phyloP scores from a whole-genome alignment of 2,113 vertebrate species.

The Oncorhynchus gorbuscha region DNA sequence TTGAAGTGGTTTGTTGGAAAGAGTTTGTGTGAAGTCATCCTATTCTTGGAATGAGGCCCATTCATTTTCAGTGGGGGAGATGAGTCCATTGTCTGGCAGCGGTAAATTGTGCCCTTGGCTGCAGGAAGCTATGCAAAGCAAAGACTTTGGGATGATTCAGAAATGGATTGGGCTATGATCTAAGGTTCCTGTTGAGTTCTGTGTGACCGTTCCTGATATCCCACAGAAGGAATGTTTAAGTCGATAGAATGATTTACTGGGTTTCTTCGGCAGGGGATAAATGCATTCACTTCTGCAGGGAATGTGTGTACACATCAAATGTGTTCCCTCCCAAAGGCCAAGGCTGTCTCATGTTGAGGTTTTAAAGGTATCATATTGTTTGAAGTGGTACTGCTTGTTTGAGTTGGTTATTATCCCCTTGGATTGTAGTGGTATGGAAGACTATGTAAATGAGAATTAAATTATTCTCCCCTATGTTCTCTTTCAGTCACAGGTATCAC shows the following conservation, averaged over 20 bases:
- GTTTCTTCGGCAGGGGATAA: constrained; percentile 50
- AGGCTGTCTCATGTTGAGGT: constrained; percentile 63
- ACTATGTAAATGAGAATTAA: no score
- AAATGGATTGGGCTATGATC: constrained; percentile 59
- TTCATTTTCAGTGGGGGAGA: constrained; percentile 61
- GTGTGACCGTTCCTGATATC: constrained; percentile 47
- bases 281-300: constrained; percentile 64
- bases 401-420: constrained; percentile 66
- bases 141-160: constrained; percentile 66
- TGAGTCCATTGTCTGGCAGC: constrained; percentile 64
- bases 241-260: constrained; percentile 54
- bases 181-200: constrained; percentile 66
- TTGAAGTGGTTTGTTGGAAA: background rate
- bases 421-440: constrained; percentile 28
- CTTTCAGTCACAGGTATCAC: constrained; percentile 14
- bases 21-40: constrained; percentile 45
- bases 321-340: constrained; percentile 62
- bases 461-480: constrained; percentile 24
- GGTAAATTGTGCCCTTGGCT: constrained; percentile 62
- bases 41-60: constrained; percentile 57
- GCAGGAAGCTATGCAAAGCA: constrained; percentile 48
- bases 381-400: constrained; percentile 67
- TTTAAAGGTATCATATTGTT: constrained; percentile 70
- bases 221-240: constrained; percentile 17
- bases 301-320: constrained; percentile 67